Evolutionary conservation across 1,140 invertebrate genomes (phyloP).

Genomic region (Procambarus virginalis): DNA sequence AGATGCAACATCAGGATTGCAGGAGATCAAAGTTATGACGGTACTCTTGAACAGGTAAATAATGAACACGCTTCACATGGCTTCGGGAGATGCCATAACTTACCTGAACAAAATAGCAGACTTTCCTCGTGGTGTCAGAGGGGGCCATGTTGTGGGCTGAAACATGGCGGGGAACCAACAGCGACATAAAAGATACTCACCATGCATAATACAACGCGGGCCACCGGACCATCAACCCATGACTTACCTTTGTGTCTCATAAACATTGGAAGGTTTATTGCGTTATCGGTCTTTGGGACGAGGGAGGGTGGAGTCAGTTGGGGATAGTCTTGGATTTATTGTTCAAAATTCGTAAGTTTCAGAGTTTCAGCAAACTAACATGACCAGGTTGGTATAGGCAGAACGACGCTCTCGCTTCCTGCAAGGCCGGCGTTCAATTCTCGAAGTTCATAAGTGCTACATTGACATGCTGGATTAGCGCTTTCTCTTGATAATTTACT

Average conservation of each 20-base stretch:
- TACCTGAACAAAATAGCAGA: neutral
- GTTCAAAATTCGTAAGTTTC: no score
- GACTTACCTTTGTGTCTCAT: neutral
- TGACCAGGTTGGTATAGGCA: no score
- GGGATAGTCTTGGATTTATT: no score
- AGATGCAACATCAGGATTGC: neutral
- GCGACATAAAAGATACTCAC: neutral
- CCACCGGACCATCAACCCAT: neutral
- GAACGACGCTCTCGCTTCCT: no score
- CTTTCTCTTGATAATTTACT: no score
- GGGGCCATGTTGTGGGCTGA: neutral
- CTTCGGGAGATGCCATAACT: neutral
- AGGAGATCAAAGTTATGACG: neutral
- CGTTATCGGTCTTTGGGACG: neutral
- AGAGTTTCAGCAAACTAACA: no score
- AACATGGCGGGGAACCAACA: neutral
- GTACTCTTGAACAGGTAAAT: neutral
- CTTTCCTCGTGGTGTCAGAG: neutral
- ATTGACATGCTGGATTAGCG: no score
- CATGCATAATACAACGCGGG: neutral
- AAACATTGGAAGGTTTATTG: neutral
- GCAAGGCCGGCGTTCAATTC: no score
- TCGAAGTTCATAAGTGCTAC: no score
- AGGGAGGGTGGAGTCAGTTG: no score
- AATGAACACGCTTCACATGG: neutral